Base-by-base conservation (phyloP, 2,797 vertebrate species). In the Tapera naevia region DNA sequence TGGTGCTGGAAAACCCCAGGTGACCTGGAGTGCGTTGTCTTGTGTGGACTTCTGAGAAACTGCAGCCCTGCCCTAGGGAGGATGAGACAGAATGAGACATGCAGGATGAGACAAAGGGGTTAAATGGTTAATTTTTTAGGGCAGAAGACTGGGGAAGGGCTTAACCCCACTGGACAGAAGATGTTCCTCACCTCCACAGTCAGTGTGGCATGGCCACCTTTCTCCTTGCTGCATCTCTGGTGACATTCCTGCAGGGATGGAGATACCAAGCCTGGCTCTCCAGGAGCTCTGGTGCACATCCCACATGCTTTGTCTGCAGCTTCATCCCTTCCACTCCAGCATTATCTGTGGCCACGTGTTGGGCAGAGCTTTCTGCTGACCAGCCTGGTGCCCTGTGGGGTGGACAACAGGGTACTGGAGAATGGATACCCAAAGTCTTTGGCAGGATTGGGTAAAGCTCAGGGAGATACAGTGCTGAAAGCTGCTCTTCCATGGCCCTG, bases 401-500 rank as follows among this genome's bases (percentile, higher is more conserved):
- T 0, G 2, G 30, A 3, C 1, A 2, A 17, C 41, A 46, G 39
- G 39, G n/a, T 60, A 79, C 57, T 83, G 79, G 32, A 37, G 23
- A 17, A 17, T 65, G 45, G n/a, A 21, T 72, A 30, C 24, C 37
- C 37, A 18, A 8, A 45, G 56, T 45, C 28, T 46, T n/a, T 27
- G 60, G 33, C n/a, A 66, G 37, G 60, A 72, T 58, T 30, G 33
- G 51, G 53, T 33, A 56, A 54, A 80, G 23, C 18, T 72, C 24
- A 9, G 54, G 60, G 41, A 43, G 54, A 8, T 28, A 5, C 54
- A 0, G 0, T 11, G 69, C 61, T 54, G 69, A 30, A 53, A 81
- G 54, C 60, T 1, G 4, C 45, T 51, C 5, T 1, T n/a, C 23
- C 6, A 0, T 22, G 25, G 17, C n/a, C 37, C 43, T 50, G 9